A percentile compares a stretch with the other conserved stretches of the same genome.
Conservation (phyloP, 2,113 vertebrate species). For the Semicossyphus pulcher region DNA sequence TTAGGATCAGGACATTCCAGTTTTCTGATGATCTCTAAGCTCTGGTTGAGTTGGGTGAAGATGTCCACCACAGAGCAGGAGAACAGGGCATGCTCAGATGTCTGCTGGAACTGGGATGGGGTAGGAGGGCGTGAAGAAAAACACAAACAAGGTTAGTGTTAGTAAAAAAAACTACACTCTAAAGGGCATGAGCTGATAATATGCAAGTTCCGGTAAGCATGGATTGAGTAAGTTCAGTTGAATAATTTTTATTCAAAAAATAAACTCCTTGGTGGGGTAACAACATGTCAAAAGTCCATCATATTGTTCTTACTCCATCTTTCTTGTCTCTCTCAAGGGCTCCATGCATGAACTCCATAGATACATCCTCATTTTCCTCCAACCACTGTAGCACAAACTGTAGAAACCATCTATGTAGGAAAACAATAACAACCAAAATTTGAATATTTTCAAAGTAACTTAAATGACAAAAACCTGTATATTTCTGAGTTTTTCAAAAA, state of each 20-base stretch:
- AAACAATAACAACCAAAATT: neutral
- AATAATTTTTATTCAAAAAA: no score
- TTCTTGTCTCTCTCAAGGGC: constrained; percentile 98
- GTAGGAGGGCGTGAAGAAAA: neutral
- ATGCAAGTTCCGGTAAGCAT: neutral
- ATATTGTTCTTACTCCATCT: constrained; percentile 89
- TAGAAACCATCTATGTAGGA: constrained; percentile 90
- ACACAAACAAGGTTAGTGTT: neutral
- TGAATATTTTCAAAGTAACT: neutral
- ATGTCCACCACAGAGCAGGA: constrained; percentile 99
- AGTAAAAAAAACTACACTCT: neutral
- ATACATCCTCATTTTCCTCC: constrained; percentile 97
- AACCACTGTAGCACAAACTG: constrained; percentile 99
- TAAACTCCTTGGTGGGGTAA: neutral
- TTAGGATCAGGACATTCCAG: constrained; percentile 95
- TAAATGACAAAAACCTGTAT: neutral
- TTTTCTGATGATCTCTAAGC: constrained; percentile 99
- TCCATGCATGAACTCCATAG: constrained; percentile 95
- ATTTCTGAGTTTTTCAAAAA: no score
- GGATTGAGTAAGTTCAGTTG: neutral
- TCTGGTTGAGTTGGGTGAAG: constrained; percentile 99
- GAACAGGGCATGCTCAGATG: constrained; percentile 97
- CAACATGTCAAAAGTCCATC: neutral
- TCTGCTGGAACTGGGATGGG: constrained; percentile 93
- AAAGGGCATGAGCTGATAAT: neutral